Conservation (phyloP, 2,797 vertebrate genomes). For the Hoplostethus atlanticus region DNA sequence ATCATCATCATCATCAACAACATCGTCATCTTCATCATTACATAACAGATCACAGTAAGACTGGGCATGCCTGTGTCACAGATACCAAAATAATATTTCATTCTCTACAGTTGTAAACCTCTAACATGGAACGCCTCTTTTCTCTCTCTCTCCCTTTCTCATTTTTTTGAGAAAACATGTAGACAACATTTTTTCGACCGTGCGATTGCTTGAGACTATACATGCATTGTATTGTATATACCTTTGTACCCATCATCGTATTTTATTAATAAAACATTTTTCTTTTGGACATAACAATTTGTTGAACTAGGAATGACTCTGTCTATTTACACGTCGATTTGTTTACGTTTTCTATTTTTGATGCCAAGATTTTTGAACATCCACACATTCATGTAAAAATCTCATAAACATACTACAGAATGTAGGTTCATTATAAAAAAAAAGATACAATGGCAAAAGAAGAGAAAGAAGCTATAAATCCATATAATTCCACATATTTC, state of each 20-base stretch:
- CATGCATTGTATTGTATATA: constrained; percentile 90
- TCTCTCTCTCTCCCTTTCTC: constrained; percentile 59
- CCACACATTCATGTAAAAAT: constrained; percentile 86
- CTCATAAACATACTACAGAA: constrained; percentile 81
- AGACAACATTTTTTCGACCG: constrained; percentile 86
- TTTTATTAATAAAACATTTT: constrained; percentile 83
- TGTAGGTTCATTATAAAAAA: constrained; percentile 64
- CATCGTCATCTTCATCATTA: constrained; percentile 56
- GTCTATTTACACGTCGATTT: constrained; percentile 85
- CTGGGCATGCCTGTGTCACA: constrained; percentile 88
- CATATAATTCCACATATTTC: constrained; percentile 30
- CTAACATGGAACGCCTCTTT: constrained; percentile 60
- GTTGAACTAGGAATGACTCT: constrained; percentile 81
- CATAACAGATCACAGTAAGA: constrained; percentile 87
- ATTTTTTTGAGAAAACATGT: constrained; percentile 82
- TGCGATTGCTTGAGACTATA: constrained; percentile 90
- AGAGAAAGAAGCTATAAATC: constrained; percentile 43
- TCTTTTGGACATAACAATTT: constrained; percentile 83
- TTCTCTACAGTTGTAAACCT: constrained; percentile 74
- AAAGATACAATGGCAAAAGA: constrained; percentile 48
- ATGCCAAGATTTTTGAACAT: constrained; percentile 85
- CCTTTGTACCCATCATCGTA: constrained; percentile 78
- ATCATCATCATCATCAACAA: constrained; percentile 22
- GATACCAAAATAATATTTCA: constrained; percentile 77
- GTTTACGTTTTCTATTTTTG: constrained; percentile 70